These are phyloP conservation scores for Helogale parvula DNA, from an alignment of 2,113 vertebrate genomes.

Conservation along the genomic window DNA sequence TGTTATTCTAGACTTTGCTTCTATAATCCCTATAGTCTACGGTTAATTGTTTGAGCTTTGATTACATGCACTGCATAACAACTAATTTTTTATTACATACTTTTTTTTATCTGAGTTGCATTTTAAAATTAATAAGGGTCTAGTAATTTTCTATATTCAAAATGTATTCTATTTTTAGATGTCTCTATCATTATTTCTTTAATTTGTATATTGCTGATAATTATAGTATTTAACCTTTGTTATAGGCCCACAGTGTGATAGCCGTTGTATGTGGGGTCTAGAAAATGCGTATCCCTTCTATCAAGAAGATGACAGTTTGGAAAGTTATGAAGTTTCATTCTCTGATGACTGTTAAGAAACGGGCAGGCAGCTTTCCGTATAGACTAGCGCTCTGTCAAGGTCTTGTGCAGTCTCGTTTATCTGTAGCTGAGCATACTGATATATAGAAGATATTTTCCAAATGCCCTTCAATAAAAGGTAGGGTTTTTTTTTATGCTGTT, in stretches of 20 bases:
- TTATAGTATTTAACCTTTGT: not conserved
- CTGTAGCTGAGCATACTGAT: not conserved
- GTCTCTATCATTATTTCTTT: not conserved
- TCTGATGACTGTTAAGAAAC: constrained; percentile 43
- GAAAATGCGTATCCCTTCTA: constrained; percentile 10
- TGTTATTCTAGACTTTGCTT: constrained; percentile 6
- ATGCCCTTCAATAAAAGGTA: constrained; percentile 5
- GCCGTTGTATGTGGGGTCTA: not conserved
- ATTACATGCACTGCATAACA: constrained; percentile 21
- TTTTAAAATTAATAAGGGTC: constrained; percentile 39
- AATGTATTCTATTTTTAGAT: constrained; percentile 48
- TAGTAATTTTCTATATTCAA: constrained; percentile 33
- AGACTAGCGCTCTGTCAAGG: not conserved
- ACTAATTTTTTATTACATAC: constrained; percentile 33
- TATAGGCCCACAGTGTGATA: not conserved
- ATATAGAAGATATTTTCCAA: constrained; percentile 40
- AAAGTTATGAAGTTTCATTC: constrained; percentile 26
- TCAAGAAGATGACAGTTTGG: not conserved
- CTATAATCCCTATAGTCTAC: not conserved
- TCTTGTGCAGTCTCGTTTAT: not conserved
- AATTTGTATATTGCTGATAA: constrained; percentile 47
- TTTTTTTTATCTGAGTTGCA: not conserved
- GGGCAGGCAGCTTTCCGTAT: not conserved
- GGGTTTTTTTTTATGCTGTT: not conserved
- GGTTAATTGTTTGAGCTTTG: constrained; percentile 25